Conservation (phyloP, 2,888 invertebrate species). For the Philereme vetulata region DNA sequence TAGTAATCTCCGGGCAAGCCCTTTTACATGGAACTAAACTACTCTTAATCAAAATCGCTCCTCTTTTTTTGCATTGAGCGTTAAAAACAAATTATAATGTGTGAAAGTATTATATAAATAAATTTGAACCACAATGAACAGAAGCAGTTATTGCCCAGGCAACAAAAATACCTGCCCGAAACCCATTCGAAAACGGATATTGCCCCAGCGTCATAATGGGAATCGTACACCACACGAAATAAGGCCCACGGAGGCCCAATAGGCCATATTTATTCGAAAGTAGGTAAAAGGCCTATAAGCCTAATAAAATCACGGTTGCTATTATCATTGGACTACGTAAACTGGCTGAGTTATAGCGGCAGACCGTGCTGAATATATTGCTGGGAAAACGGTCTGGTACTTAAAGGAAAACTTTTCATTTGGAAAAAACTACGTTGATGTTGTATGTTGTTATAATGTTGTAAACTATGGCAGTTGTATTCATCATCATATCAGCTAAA, state of each 20-base stretch:
- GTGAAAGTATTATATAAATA: too few relatives aligned
- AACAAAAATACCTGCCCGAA: conserved; percentile 18
- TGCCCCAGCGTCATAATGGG: conserved; percentile 20
- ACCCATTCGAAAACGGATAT: conserved; percentile 21
- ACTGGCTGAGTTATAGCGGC: conserved; percentile 38
- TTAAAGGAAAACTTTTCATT: not conserved
- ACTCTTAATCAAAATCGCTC: too few relatives aligned
- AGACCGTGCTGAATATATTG: conserved; percentile 39
- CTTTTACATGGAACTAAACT: too few relatives aligned
- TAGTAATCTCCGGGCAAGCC: too few relatives aligned
- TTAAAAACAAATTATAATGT: too few relatives aligned
- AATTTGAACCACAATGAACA: too few relatives aligned
- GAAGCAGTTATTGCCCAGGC: not conserved
- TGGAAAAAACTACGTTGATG: not conserved
- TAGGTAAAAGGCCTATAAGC: conserved; percentile 34
- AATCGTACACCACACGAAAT: conserved; percentile 14
- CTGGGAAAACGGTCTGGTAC: conserved; percentile 22
- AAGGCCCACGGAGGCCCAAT: conserved; percentile 17
- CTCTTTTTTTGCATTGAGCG: too few relatives aligned
- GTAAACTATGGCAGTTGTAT: too few relatives aligned
- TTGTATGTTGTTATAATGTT: too few relatives aligned
- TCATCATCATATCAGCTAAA: too few relatives aligned
- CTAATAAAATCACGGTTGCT: conserved; percentile 40
- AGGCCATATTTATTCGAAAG: conserved; percentile 28
- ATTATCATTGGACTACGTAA: conserved; percentile 37